These are phyloP conservation scores for Perizoma affinitatum DNA, from an alignment of 2,888 invertebrate species.

Conservation along the genomic window DNA sequence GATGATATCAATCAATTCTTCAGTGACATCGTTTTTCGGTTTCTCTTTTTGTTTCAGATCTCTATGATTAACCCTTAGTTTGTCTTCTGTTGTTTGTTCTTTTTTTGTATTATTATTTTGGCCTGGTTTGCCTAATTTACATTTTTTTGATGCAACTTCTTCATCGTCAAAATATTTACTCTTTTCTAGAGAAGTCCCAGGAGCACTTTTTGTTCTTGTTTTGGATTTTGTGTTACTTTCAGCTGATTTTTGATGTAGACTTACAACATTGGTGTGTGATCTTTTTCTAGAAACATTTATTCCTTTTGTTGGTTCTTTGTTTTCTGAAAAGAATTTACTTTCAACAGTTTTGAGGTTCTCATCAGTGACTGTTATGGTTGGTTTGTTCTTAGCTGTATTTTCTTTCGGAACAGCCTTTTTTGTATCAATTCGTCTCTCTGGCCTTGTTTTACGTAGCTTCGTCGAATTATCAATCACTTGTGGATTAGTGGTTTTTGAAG, in stretches of 20 bases:
- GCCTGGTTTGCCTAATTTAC: constrained; percentile 29
- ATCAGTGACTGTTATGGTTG: constrained; percentile 54
- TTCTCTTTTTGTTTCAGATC: constrained; percentile 60
- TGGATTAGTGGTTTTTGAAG: constrained; percentile 4
- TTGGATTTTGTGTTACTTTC: constrained; percentile 24
- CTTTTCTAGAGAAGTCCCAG: constrained; percentile 50
- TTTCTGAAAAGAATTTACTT: constrained; percentile 58
- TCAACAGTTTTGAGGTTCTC: constrained; percentile 49
- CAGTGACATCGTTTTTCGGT: constrained; percentile 69
- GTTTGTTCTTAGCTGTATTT: constrained; percentile 28
- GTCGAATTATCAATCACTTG: constrained; percentile 10
- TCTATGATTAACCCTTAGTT: constrained; percentile 69
- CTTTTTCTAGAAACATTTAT: constrained; percentile 41
- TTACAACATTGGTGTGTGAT: constrained; percentile 41
- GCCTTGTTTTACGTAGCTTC: constrained; percentile 33
- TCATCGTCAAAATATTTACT: constrained; percentile 66
- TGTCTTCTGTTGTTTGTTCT: constrained; percentile 51
- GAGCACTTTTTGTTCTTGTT: constrained; percentile 63
- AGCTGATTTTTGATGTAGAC: constrained; percentile 17
- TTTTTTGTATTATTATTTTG: constrained; percentile 42
- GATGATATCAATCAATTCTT: constrained; percentile 80
- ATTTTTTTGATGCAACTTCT: constrained; percentile 42
- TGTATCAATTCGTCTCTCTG: constrained; percentile 23
- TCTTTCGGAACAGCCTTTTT: constrained; percentile 8
- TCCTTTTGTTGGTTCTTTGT: constrained; percentile 37